These are phyloP conservation scores for Drosophila neotestacea DNA, from an alignment of 2,888 invertebrate genomes.

Conservation along the genomic window DNA sequence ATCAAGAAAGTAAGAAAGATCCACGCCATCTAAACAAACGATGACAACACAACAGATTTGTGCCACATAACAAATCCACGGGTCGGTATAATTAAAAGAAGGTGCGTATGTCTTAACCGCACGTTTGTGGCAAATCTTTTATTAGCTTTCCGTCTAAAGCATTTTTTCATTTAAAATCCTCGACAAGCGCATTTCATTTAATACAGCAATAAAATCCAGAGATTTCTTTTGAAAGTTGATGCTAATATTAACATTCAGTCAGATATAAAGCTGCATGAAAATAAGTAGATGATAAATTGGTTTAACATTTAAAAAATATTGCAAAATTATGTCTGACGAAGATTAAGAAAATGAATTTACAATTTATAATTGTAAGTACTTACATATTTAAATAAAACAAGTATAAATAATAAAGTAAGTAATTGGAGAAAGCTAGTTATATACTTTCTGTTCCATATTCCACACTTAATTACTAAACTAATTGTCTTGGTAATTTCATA, in stretches of 20 bases:
- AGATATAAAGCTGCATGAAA: not conserved
- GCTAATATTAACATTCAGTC: constrained; percentile 10
- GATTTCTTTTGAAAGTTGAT: not conserved
- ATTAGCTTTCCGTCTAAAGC: constrained; percentile 52
- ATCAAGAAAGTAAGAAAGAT: not conserved
- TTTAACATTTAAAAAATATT: not conserved
- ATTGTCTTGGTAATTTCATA: too few species aligned
- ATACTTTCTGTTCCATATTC: too few species aligned
- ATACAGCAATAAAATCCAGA: constrained; percentile 3
- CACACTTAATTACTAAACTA: too few species aligned
- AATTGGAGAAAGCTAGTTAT: too few species aligned
- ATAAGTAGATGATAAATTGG: not conserved
- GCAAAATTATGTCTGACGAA: too few species aligned
- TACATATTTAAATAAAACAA: too few species aligned
- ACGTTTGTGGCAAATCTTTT: constrained; percentile 66
- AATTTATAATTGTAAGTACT: too few species aligned
- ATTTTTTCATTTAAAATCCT: constrained; percentile 17
- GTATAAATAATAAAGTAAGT: not conserved
- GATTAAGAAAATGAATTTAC: too few species aligned
- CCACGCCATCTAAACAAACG: constrained; percentile 15
- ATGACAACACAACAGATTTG: constrained; percentile 25
- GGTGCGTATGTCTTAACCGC: constrained; percentile 40
- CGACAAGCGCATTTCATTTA: constrained; percentile 4
- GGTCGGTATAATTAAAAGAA: constrained; percentile 51
- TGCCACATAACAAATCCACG: not conserved